phyloP scores from a whole-genome alignment of 2,888 invertebrate genomes.

The Sympetrum striolatum region DNA sequence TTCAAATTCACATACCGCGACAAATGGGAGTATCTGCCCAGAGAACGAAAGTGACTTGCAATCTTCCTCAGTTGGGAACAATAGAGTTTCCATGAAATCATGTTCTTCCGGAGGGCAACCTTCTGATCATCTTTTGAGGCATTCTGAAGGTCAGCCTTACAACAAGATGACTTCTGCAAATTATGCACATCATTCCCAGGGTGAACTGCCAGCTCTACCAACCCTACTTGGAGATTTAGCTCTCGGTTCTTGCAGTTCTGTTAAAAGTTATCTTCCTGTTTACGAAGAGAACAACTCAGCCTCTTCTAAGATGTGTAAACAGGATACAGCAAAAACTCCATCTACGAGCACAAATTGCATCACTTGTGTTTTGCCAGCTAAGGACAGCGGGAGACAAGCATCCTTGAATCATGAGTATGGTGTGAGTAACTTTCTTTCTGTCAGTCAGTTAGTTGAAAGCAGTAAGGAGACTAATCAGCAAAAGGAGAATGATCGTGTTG shows the following conservation, averaged over 20 bases:
- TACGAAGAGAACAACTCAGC: slow-evolving; percentile 53
- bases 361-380: not conserved
- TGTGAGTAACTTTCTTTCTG: slow-evolving; percentile 65
- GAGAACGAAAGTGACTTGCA: not conserved
- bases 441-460: slow-evolving; percentile 68
- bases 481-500: slow-evolving; percentile 17
- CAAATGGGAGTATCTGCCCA: not conserved
- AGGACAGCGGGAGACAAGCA: not conserved
- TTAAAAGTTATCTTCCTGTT: slow-evolving; percentile 58
- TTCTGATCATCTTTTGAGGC: not conserved
- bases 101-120: not conserved
- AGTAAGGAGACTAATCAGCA: slow-evolving; percentile 24
- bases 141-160: not conserved
- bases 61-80: not conserved
- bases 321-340: slow-evolving; percentile 55
- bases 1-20: not conserved
- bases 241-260: slow-evolving; percentile 56
- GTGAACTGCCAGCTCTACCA: slow-evolving; percentile 61
- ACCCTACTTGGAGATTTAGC: slow-evolving; percentile 70
- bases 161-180: not conserved
- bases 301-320: slow-evolving; percentile 51
- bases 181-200: not conserved
- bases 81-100: not conserved
- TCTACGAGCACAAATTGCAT: slow-evolving; percentile 51
- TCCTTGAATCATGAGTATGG: slow-evolving; percentile 53